Base-by-base conservation (phyloP, 2,797 vertebrate genomes). In the Ibycter americanus region DNA sequence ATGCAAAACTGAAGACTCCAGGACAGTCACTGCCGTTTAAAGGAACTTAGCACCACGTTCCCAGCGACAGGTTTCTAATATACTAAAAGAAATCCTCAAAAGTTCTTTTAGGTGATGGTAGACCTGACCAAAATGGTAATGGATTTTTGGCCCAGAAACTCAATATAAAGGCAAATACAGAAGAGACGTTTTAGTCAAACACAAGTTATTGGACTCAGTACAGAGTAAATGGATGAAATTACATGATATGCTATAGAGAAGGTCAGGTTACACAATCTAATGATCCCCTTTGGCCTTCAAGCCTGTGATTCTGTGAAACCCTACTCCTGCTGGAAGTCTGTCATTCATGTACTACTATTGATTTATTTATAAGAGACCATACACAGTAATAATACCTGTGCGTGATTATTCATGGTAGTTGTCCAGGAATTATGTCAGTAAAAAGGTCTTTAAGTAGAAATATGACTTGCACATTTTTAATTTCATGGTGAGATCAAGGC, bases 121-220 rank as follows among this genome's bases (percentile, higher is more conserved):
- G 65, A 72, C 42, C 84, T 89, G 83, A 93, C 89, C 77, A 89
- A 97, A 97, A 95, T 87, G 83, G 65, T 89, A 90, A 96, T 47
- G 72, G 87, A 72, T 80, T 97, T 97, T 96, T 95, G 93, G 95
- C 68, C 87, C 89, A 78, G 94, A 95, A 93, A 93, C 93, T 95
- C 89, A 96, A 95, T 93, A 97, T 92, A 78, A 95, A 96, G 90
- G 94, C 94, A 96, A 96, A 97, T 92, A 97, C 16, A 80, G 84
- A 65, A 81, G 92, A 83, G 84, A 83, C n/a, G 72, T 63, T 87
- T 80, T 94, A 92, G 84, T 96, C 92, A 97, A 96, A 97, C 93
- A 94, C 2, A 54, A 93, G 96, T 97, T 96, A 96, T 95, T 97
- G 86, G 71, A 79, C 86, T 94, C 19, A 7, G 87, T 19, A 12